Percentiles rank a stretch among this genome's conserved stretches.
Evolutionary conservation across 2,888 invertebrate genomes (phyloP).

Genomic region (Aleiodes testaceus): DNA sequence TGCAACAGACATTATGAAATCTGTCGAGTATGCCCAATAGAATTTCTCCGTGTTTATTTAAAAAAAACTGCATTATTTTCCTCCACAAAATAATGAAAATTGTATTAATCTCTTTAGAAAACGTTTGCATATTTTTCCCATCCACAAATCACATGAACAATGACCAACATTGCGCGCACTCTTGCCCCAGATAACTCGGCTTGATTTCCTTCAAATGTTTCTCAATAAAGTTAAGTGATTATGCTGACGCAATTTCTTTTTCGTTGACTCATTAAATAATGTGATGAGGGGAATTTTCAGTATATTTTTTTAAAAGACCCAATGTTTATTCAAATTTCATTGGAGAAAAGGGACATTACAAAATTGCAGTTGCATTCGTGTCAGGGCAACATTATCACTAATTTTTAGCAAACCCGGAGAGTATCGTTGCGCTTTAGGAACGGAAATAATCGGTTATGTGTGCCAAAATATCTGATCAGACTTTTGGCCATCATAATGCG

Average conservation of each 20-base stretch:
- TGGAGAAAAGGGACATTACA: not conserved
- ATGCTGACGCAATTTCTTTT: conserved; percentile 21
- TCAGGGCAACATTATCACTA: not conserved
- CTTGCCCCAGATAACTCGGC: conserved; percentile 28
- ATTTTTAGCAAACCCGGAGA: conserved; percentile 6
- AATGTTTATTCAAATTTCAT: conserved; percentile 18
- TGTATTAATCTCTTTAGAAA: conserved; percentile 9
- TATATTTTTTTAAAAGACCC: not conserved
- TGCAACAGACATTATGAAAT: conserved; percentile 60
- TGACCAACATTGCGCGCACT: conserved; percentile 10
- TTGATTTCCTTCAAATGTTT: conserved; percentile 29
- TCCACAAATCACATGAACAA: conserved; percentile 14
- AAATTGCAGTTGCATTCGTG: conserved; percentile 1
- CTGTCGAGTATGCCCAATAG: conserved; percentile 37
- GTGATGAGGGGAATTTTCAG: too few relatives aligned
- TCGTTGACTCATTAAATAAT: conserved; percentile 15
- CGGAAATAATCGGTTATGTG: conserved; percentile 45
- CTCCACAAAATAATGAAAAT: conserved; percentile 4
- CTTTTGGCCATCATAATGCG: conserved; percentile 28
- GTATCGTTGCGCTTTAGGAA: not conserved
- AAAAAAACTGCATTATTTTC: not conserved
- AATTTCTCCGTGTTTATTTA: not conserved
- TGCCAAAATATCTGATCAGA: conserved; percentile 40
- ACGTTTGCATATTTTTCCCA: conserved; percentile 22
- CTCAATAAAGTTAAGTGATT: conserved; percentile 21